A percentile compares a stretch with the other conserved stretches of the same genome.
These are phyloP conservation scores for Seira sanloemensis DNA, from an alignment of 2,888 invertebrate genomes.

Conservation along the genomic window DNA sequence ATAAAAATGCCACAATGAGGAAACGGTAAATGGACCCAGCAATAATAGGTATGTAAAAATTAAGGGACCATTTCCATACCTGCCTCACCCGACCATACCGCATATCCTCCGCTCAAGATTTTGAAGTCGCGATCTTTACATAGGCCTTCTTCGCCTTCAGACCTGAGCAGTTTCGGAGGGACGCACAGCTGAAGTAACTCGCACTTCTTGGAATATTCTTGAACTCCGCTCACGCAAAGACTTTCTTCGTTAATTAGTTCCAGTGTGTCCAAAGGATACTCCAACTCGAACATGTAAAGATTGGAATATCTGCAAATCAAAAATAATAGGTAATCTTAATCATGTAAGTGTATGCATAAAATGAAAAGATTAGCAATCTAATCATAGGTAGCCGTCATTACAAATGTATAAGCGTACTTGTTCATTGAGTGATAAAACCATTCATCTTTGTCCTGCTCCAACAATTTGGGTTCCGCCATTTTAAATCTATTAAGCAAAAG, in stretches of 20 bases:
- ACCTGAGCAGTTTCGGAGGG: slow-evolving; percentile 70
- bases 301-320: slow-evolving; percentile 66
- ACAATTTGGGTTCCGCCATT: slow-evolving; percentile 65
- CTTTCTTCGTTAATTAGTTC: slow-evolving; percentile 68
- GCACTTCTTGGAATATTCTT: slow-evolving; percentile 70
- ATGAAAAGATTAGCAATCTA: background rate
- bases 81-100: slow-evolving; percentile 64
- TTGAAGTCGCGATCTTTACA: slow-evolving; percentile 73
- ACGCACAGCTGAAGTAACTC: slow-evolving; percentile 70
- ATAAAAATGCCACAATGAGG: slow-evolving; percentile 14
- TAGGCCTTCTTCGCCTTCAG: slow-evolving; percentile 70
- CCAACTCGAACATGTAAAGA: slow-evolving; percentile 72
- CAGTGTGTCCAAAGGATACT: slow-evolving; percentile 70
- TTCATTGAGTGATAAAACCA: slow-evolving; percentile 72
- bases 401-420: slow-evolving; percentile 65
- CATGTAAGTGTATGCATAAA: too few species aligned
- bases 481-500: background rate
- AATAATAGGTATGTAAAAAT: background rate
- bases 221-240: slow-evolving; percentile 69
- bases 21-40: background rate
- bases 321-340: background rate
- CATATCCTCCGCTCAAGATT: slow-evolving; percentile 72
- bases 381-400: too few species aligned
- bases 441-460: slow-evolving; percentile 70
- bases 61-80: slow-evolving; percentile 52